Conservation (phyloP, 1,140 invertebrate species). For the Brachionus asplanchnoidis region DNA sequence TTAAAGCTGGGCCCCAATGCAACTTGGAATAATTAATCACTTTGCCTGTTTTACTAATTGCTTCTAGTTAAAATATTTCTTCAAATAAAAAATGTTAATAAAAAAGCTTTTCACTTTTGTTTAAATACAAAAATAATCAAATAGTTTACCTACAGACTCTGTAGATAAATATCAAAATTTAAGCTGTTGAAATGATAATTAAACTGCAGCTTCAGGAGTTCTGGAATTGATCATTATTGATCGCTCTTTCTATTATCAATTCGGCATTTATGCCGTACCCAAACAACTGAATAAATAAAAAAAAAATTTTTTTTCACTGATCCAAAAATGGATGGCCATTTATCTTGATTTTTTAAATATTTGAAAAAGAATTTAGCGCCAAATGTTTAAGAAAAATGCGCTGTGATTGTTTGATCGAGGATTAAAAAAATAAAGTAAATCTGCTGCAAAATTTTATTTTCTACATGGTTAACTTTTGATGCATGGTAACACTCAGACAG, state of each 20-base stretch:
- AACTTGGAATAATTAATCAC: background rate
- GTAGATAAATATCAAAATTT: background rate
- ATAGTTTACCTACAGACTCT: background rate
- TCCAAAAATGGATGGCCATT: background rate
- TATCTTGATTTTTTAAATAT: background rate
- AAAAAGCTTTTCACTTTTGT: background rate
- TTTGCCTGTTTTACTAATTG: background rate
- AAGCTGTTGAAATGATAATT: background rate
- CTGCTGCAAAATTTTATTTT: background rate
- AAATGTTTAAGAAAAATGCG: background rate
- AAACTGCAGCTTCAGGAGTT: background rate
- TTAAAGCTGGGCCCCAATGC: background rate
- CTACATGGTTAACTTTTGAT: background rate
- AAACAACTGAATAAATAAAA: background rate
- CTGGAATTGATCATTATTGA: background rate
- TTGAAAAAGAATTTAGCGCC: background rate
- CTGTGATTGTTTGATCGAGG: background rate
- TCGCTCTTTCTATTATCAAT: background rate
- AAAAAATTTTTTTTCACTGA: background rate
- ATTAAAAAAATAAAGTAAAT: background rate
- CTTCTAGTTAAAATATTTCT: background rate
- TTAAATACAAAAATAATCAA: constrained; percentile 1
- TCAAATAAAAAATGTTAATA: background rate
- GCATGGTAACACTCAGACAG: background rate
- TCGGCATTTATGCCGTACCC: background rate